phyloP scores from a whole-genome alignment of 2,888 invertebrate species.

The Eueremaeus valkanovi region DNA sequence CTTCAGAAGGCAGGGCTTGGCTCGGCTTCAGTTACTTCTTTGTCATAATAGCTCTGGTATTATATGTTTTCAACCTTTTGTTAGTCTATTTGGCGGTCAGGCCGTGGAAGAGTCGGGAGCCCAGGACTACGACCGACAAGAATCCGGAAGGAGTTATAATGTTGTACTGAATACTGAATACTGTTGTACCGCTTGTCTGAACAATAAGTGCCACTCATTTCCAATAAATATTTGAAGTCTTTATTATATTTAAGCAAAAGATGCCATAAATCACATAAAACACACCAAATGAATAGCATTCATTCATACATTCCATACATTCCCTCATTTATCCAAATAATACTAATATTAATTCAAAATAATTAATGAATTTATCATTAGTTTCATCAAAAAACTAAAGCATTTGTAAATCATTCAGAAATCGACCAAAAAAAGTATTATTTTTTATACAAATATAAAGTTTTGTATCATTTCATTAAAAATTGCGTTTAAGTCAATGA shows the following conservation, averaged over 20 bases:
- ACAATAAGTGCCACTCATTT: slow-evolving; percentile 34
- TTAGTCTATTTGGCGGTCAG: slow-evolving; percentile 69
- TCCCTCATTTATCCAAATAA: too few relatives aligned
- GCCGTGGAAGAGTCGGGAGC: slow-evolving; percentile 61
- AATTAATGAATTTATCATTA: not conserved
- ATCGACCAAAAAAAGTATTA: not conserved
- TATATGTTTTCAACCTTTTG: slow-evolving; percentile 68
- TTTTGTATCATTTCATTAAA: not conserved
- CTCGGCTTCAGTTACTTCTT: slow-evolving; percentile 87
- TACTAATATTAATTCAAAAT: slow-evolving; percentile 9
- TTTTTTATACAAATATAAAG: not conserved
- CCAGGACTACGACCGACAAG: slow-evolving; percentile 60
- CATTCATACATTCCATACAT: not conserved
- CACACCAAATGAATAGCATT: slow-evolving; percentile 1
- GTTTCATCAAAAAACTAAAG: not conserved
- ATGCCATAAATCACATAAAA: slow-evolving; percentile 30
- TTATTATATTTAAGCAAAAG: slow-evolving; percentile 19
- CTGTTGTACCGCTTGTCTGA: too few relatives aligned
- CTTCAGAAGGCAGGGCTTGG: slow-evolving; percentile 72
- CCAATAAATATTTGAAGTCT: not conserved
- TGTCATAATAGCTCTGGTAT: slow-evolving; percentile 65
- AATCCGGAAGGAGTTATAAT: slow-evolving; percentile 67
- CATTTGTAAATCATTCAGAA: not conserved
- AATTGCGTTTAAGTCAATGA: slow-evolving; percentile 1
- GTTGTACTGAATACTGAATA: slow-evolving; percentile 69